Percentiles rank a stretch among this genome's conserved stretches.
phyloP scores from a whole-genome alignment of 2,888 invertebrate genomes.

The Pomacea canaliculata region DNA sequence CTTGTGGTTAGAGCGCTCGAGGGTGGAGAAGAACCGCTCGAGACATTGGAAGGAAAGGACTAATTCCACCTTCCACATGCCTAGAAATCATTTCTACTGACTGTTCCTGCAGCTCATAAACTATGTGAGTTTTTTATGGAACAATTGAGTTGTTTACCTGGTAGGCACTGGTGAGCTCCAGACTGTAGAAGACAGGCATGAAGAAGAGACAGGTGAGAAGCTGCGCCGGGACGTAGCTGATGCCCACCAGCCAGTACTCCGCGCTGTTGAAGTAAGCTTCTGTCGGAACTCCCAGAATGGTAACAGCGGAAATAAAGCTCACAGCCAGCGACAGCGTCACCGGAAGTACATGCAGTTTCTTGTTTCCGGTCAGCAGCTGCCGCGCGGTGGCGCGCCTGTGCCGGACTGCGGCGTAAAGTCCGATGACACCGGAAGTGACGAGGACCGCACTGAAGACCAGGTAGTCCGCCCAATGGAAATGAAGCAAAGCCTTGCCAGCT shows the following conservation, averaged over 20 bases:
- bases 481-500: neutral
- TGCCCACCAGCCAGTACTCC: constrained; percentile 75
- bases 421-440: constrained; percentile 50
- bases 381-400: constrained; percentile 48
- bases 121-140: too few relatives aligned
- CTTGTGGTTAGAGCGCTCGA: too few relatives aligned
- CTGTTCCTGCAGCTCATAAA: too few relatives aligned
- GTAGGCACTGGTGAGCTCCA: constrained; percentile 60
- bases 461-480: constrained; percentile 57
- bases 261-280: constrained; percentile 71
- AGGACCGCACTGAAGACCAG: constrained; percentile 50
- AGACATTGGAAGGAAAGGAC: too few relatives aligned
- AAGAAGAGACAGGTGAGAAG: constrained; percentile 67
- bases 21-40: too few relatives aligned
- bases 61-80: too few relatives aligned
- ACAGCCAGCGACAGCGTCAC: constrained; percentile 55
- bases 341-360: constrained; percentile 51
- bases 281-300: constrained; percentile 58
- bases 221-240: constrained; percentile 84
- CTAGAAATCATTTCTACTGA: too few relatives aligned
- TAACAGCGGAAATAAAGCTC: constrained; percentile 58
- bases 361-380: constrained; percentile 57
- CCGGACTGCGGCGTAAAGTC: constrained; percentile 48
- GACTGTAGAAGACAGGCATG: constrained; percentile 58
- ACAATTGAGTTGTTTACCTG: constrained; percentile 44